Evolutionary conservation across 2,888 invertebrate species (phyloP), one percentile per base, ranked within the genome.

Genomic region (Metellina segmentata): DNA sequence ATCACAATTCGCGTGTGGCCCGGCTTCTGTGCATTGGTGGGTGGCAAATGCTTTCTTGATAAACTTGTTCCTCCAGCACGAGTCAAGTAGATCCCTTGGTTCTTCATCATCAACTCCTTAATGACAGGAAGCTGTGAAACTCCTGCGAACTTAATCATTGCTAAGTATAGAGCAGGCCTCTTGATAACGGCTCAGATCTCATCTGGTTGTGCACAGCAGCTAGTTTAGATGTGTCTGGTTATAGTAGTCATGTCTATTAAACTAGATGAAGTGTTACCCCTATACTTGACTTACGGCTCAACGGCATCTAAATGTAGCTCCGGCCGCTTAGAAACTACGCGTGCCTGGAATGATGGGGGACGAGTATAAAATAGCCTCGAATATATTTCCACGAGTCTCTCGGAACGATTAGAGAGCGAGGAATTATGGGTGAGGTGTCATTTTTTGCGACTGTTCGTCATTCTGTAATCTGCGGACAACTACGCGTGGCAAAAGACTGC

Each of bases 61-160:
- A 53, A 81, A 52, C 85, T 85, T 72, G 79, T 79, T 20, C 72
- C 49, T n/a, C 16, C 53, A 71, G 75, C 61, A 72, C 48, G 77
- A 87, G 87, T 81, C 87, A 81, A 78, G 51, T 34, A 82, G 71
- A 51, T 48, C 16, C 78, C 78, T 79, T 83, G 89, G 90, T 85
- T 69, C 71, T 85, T 77, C 74, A 81, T 75, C 90, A 90, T 90
- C 90, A 86, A 75, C 51, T 48, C 13, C 51, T 13, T 91, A 91
- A 91, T 87, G 91, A 87, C 87, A 91, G 91, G 91, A 91, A 91
- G 61, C 91, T 78, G 89, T 48, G 72, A 87, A 91, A 91, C 81
- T 78, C 16, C 82, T 70, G 91, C 34, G 83, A 78, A 79, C 87
- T 91, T 91, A 91, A 91, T 87, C 91, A 91, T 87, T 77, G 70